Evolutionary conservation across 2,113 vertebrate genomes (phyloP).

Genomic region (Cephalopterus ornatus): DNA sequence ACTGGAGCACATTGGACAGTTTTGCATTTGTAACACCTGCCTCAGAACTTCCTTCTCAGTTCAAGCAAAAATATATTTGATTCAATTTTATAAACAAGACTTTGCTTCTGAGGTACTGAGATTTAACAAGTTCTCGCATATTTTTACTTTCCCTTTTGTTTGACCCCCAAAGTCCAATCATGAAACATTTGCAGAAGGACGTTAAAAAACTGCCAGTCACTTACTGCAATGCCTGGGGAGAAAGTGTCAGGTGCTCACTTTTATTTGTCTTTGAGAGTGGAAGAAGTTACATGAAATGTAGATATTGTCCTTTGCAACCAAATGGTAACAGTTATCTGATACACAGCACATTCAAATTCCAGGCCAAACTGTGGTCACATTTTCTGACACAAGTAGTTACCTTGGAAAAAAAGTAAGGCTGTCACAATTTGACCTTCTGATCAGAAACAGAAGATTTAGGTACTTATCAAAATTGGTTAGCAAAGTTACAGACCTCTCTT

Average conservation of each 20-base stretch:
- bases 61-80: slow-evolving; percentile 24
- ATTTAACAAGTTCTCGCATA: slow-evolving; percentile 12
- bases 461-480: slow-evolving; percentile 37
- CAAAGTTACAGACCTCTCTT: slow-evolving; percentile 20
- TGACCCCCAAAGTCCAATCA: slow-evolving; percentile 30
- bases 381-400: slow-evolving; percentile 26
- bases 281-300: slow-evolving; percentile 62
- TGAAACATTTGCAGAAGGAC: slow-evolving; percentile 56
- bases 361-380: slow-evolving; percentile 32
- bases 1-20: not conserved
- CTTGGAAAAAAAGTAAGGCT: slow-evolving; percentile 43
- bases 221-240: slow-evolving; percentile 64
- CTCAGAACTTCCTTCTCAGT: not conserved
- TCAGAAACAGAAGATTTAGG: not conserved
- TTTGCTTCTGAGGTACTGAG: slow-evolving; percentile 35
- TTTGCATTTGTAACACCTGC: not conserved
- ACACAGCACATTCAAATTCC: slow-evolving; percentile 56
- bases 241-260: slow-evolving; percentile 62
- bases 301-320: slow-evolving; percentile 67
- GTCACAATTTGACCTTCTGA: slow-evolving; percentile 39
- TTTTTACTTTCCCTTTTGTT: slow-evolving; percentile 7
- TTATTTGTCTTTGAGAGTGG: slow-evolving; percentile 64
- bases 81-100: not conserved
- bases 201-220: slow-evolving; percentile 54
- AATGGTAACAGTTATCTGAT: slow-evolving; percentile 22